Evolutionary conservation across 2,888 invertebrate genomes (phyloP), one percentile per base, ranked within the genome.

Genomic region (Melanophora roralis): DNA sequence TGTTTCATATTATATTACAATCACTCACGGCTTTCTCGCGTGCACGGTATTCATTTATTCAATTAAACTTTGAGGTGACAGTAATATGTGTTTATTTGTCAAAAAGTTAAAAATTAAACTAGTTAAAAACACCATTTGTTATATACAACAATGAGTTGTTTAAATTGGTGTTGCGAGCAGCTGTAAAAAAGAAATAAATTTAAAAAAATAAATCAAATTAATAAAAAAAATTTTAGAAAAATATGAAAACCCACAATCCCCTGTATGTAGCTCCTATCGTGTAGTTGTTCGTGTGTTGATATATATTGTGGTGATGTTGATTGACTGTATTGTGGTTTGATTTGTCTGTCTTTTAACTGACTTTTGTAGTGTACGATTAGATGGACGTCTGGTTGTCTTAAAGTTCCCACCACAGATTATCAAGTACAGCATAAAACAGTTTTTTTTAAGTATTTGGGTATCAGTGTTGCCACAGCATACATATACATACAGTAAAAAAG

Each of bases 21-120:
- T 27, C 3, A 19, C 4, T 59, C 32, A 16, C 57, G 34, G 11
- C 23, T 12, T 45, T n/a, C 12, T 40, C 38, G 32, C 73, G 32
- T 57, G 32, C 57, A 38, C 14, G 40, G 49, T 32, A 65, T 60
- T 55, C 59, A 78, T 69, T 78, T 57, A 78, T 73, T 78, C 68
- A 73, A 78, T 78, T 78, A 59, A 78, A 69, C 32, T n/a, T 62
- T 73, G 73, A 60, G 74, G 34, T 74, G 59, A 11, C 69, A 69
- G 57, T 78, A 64, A 78, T 23, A 19, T 19, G 36, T 72, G 12
- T 59, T 64, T 62, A 32, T 59, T 68, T 47, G 38, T 45, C 19
- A n/a, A 47, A 69, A n/a, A 21, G 27, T 27, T 5, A 6, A 47
- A 21, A 12, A 36, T 8, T 11, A 23, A 55, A 16, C 12, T 11